Base-by-base conservation (phyloP, 2,888 invertebrate species). In the Drosophila ezoana region DNA sequence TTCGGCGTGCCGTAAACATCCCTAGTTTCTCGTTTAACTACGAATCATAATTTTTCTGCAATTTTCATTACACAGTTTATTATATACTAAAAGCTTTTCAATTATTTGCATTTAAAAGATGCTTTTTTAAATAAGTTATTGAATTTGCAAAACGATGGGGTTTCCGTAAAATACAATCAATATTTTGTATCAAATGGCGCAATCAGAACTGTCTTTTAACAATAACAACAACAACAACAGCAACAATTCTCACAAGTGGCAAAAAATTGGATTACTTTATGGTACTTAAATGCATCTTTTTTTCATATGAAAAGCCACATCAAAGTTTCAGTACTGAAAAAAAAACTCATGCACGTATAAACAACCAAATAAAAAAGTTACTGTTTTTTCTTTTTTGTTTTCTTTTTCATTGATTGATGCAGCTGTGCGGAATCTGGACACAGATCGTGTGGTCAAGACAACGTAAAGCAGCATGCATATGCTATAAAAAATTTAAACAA, bases 401-500 rank as follows among this genome's bases (percentile, higher is more conserved):
- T 20, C 2, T 18, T 56, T 20, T 60, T 11, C 23, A 45, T 40
- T 53, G 68, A 49, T 51, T 54, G 43, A 60, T 61, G 62, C 10
- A 37, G 28, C 16, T 40, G 14, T 16, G 16, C 23, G 48, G 48
- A 20, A 14, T 13, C 33, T n/a, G 33, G 32, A 41, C 11, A 10
- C 20, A 41, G 13, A 32, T 49, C 37, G 10, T 60, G 32, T 35
- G 58, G 41, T 33, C 58, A 48, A 38, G 47, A 60, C 45, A 61
- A 49, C 18, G 14, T 6, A 18, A n/a, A 52, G n/a, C 20, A 9
- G 1, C 40, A 14, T 47, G 20, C 35, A 66, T 10, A 51, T 47
- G 48, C 14, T 45, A 73, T 67, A 10, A 51, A 13, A 71, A 37
- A 45, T 53, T 44, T 20, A 56, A 60, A 53, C 35, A 62, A 58